Percentiles rank a stretch among this genome's conserved stretches.
phyloP scores from a whole-genome alignment of 1,140 invertebrate species.

The Sarcophaga peregrina region DNA sequence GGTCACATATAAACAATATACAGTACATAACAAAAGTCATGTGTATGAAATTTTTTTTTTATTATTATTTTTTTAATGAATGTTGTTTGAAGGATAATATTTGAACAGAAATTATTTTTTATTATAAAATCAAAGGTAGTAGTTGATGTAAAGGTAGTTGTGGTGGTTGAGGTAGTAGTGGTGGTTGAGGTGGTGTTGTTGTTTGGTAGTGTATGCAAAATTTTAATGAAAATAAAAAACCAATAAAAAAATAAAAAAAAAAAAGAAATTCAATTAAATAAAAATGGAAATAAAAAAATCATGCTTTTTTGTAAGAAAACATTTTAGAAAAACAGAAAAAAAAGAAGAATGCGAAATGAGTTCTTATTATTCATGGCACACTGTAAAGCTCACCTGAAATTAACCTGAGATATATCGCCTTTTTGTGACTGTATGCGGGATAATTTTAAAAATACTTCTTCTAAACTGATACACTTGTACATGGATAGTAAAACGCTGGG shows the following conservation, averaged over 20 bases:
- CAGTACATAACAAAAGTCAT: too few species aligned
- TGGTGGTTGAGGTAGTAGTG: neutral
- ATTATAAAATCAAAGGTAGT: too few species aligned
- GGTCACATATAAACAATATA: too few species aligned
- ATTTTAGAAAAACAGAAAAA: too few species aligned
- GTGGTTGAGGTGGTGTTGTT: neutral
- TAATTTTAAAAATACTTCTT: constrained; percentile 94
- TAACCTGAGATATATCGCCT: constrained; percentile 61
- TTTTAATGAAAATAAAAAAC: too few species aligned
- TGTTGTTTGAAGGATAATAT: neutral
- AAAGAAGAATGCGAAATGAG: neutral
- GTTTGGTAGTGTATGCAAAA: neutral
- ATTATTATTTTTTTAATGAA: neutral
- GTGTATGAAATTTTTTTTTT: constrained; percentile 11
- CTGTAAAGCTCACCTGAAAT: constrained; percentile 59
- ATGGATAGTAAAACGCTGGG: constrained; percentile 84
- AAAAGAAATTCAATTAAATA: constrained; percentile 13
- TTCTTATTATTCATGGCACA: neutral
- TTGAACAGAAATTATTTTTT: too few species aligned
- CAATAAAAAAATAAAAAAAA: neutral
- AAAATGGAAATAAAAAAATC: constrained; percentile 16
- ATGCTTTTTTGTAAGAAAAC: constrained; percentile 22
- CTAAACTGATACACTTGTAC: constrained; percentile 85
- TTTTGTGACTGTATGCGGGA: constrained; percentile 73
- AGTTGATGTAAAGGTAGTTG: neutral